Conservation (phyloP, 2,797 vertebrate species). For the Peromyscus aztecus region DNA sequence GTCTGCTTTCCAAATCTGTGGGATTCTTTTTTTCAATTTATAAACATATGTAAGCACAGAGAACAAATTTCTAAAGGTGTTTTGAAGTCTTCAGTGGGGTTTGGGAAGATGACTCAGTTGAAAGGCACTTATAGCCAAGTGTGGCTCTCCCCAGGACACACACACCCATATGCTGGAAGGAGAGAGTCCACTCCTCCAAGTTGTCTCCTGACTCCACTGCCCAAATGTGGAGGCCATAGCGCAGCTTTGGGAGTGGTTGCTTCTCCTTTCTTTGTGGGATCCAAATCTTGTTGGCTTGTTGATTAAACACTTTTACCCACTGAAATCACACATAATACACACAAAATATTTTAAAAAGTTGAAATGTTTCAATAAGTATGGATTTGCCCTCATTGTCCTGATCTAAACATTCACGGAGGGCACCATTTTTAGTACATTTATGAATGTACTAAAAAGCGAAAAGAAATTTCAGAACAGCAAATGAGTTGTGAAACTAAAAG, state of each 20-base stretch:
- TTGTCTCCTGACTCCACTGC: not conserved
- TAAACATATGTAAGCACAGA: not conserved
- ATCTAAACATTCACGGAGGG: conserved; percentile 22
- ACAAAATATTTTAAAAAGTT: not conserved
- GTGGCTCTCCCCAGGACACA: no score
- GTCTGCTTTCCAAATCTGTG: not conserved
- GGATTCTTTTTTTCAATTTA: not conserved
- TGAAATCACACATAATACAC: not conserved
- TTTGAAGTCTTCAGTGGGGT: not conserved
- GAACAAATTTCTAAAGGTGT: conserved; percentile 13
- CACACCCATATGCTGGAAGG: not conserved
- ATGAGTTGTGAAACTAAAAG: not conserved
- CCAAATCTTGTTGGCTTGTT: not conserved
- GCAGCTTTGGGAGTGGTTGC: not conserved
- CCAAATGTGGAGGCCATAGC: not conserved
- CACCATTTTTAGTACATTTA: conserved; percentile 9
- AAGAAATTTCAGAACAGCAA: conserved; percentile 31
- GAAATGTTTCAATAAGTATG: not conserved
- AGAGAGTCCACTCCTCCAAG: no score
- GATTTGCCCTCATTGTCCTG: not conserved
- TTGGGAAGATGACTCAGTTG: not conserved
- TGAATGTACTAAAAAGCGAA: conserved; percentile 33
- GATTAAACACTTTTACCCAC: not conserved
- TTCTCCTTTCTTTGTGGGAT: not conserved
- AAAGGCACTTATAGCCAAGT: not conserved